Conservation (phyloP, 1,140 invertebrate genomes). For the Prorops nasuta region DNA sequence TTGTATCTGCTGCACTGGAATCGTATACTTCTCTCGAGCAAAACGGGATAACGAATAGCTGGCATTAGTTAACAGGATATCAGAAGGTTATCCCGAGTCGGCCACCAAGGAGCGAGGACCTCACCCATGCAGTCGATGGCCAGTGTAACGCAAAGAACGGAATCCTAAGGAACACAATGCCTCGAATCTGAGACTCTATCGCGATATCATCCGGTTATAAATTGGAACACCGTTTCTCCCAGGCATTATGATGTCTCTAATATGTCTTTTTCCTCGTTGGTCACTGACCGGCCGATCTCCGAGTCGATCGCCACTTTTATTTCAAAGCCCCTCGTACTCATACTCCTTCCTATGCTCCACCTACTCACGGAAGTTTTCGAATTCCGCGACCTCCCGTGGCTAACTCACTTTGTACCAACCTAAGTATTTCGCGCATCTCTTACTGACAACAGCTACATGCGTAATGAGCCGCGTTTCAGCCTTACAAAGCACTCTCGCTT, state of each 20-base stretch:
- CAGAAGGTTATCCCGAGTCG: constrained; percentile 54
- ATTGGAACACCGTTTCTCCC: constrained; percentile 55
- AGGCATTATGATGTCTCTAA: constrained; percentile 59
- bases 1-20: too few relatives aligned
- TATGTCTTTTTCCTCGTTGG: constrained; percentile 52
- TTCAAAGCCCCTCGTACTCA: not conserved
- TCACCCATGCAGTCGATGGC: constrained; percentile 51
- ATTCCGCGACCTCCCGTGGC: too few relatives aligned
- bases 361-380: too few relatives aligned
- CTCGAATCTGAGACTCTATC: constrained; percentile 54
- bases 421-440: too few relatives aligned
- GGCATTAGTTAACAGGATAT: constrained; percentile 59
- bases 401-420: too few relatives aligned
- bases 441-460: too few relatives aligned
- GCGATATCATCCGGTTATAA: constrained; percentile 57
- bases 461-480: too few relatives aligned
- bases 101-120: constrained; percentile 52
- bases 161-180: constrained; percentile 51
- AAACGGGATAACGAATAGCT: constrained; percentile 52
- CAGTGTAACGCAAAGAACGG: constrained; percentile 42
- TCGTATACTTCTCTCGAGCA: constrained; percentile 24
- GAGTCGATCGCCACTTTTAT: constrained; percentile 12
- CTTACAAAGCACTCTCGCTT: too few relatives aligned
- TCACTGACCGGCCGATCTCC: constrained; percentile 25
- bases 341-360: too few relatives aligned